Base-by-base conservation (phyloP, 2,888 invertebrate genomes). In the Drosophila monieri region DNA sequence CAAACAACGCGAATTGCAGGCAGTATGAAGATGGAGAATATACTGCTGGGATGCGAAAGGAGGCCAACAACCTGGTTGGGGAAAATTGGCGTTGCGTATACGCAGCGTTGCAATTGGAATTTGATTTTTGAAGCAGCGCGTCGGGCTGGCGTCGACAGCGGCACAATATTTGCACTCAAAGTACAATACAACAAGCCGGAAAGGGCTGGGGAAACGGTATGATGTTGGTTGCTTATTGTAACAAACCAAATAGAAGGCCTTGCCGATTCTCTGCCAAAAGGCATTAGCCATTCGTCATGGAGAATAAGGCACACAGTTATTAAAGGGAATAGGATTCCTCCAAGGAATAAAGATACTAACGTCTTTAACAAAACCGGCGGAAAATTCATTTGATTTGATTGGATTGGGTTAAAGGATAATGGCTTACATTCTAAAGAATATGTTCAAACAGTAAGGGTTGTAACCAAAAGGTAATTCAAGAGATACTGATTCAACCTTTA, bases 21-120 rank as follows among this genome's bases (percentile, higher is more conserved):
- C 58, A 12, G 18, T 23, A 46, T 30, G 27, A 35, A 73, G 44
- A 23, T 27, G 62, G 56, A 52, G 56, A 46, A 21, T 9, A 59
- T 53, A 76, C 57, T 18, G 41, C 27, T 27, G 27, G 27, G 27
- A 27, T 8, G 27, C 18, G 14, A 3, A 43, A 15, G 27, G 30
- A 55, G 65, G 64, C 61, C 53, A 60, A 70, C 70, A 70, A 65
- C 49, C 58, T 68, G 58, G 46, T 37, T 14, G 61, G 23, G 49
- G 43, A 74, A 74, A 75, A 74, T 66, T 60, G 49, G 48, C 56
- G 66, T 77, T 87, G 85, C 84, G 84, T 85, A 85, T 87, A 85
- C 84, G 84, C 84, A 79, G 51, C 62, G 85, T 71, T 62, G 80
- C 75, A 83, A 85, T 83, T 75, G 72, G 49, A 80, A 74, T 87